Percentiles rank a stretch among this genome's conserved stretches.
These are phyloP conservation scores for Cydia splendana DNA, from an alignment of 1,140 invertebrate genomes.

Conservation along the genomic window DNA sequence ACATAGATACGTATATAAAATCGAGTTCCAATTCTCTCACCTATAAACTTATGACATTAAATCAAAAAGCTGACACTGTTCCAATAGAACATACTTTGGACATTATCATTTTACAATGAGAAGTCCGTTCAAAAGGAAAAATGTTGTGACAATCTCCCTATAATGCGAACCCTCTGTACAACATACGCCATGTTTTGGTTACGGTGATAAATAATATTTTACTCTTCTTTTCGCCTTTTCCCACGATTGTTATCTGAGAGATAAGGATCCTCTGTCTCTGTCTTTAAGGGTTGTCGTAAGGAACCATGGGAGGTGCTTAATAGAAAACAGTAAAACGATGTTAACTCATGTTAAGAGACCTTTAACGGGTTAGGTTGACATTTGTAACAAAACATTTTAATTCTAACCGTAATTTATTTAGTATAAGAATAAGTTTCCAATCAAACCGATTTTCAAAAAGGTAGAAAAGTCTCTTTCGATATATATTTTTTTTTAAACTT, in stretches of 20 bases:
- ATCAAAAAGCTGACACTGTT: background rate
- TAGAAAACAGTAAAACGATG: constrained; percentile 4
- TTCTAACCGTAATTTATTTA: background rate
- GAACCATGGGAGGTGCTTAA: constrained; percentile 5
- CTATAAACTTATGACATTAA: no score
- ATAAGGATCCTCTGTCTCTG: constrained; percentile 14
- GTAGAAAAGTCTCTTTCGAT: no score
- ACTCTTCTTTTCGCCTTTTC: constrained; percentile 32
- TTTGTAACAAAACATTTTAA: constrained; percentile 1
- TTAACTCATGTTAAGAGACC: background rate
- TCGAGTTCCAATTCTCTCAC: background rate
- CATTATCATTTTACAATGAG: background rate
- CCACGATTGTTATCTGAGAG: constrained; percentile 17
- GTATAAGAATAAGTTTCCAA: background rate
- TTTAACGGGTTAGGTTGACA: background rate
- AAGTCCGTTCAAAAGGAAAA: background rate
- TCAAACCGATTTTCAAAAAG: background rate
- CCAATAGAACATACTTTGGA: no score
- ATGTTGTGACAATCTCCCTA: background rate
- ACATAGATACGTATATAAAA: background rate
- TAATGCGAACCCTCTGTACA: background rate
- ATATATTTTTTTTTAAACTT: no score
- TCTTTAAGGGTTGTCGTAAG: constrained; percentile 2
- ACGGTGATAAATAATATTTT: constrained; percentile 50
- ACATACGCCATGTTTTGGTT: constrained; percentile 6